Base-by-base conservation (phyloP, 2,797 vertebrate genomes). In the Ambastaia sidthimunki region DNA sequence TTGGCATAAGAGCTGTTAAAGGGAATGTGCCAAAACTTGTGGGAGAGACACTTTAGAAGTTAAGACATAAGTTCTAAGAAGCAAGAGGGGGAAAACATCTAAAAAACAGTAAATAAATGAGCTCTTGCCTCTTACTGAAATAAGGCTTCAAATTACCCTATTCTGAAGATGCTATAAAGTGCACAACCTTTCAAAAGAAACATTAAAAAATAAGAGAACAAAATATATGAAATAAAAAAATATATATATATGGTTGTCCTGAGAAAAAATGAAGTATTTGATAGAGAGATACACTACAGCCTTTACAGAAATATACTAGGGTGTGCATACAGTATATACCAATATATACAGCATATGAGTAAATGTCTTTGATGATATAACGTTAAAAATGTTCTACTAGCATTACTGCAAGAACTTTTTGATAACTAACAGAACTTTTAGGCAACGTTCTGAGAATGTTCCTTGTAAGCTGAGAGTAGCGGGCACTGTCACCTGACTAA, bases 21-120 rank as follows among this genome's bases (percentile, higher is more conserved):
- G 18, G 37, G 78, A 85, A 76, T 75, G 66, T 84, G 83, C 81
- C 68, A 82, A 54, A 85, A 81, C 74, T 85, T 67, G 82, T 78
- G 75, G 82, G 85, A 83, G 87, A 87, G 73, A 85, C 78, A 85
- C 72, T 87, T 66, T 68, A 87, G 86, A 90, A 89, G 90, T 92
- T 89, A 89, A 87, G 86, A 74, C 60, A 85, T 13, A 76, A 60
- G 70, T n/a, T 37, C 28, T 23, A 10, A 15, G 31, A 48, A 67
- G 70, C 74, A 82, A 85, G 82, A 86, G 85, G 89, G 16, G n/a
- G 37, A 55, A 54, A 54, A 23, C 11, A 47, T n/a, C 37, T 13
- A 73, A 73, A 60, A 76, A 41, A 52, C 2, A 4, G 41, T 47
- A 31, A 62, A 74, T 62, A 71, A 89, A 89, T 87, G 85, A 83